phyloP scores from a whole-genome alignment of 2,888 invertebrate species.

The Meiosimyza decipiens region DNA sequence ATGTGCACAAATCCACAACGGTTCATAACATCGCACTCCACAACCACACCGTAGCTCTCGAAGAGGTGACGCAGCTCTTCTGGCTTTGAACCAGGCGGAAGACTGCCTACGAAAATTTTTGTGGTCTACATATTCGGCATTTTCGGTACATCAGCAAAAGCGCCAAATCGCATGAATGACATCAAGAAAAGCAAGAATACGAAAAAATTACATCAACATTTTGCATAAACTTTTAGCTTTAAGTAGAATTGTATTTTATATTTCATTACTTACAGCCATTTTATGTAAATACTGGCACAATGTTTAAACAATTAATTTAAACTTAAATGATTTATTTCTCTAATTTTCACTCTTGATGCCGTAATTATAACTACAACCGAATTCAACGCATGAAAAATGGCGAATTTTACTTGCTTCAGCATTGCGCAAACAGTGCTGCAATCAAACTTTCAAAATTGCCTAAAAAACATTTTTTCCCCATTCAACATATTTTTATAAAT shows the following conservation, averaged over 20 bases:
- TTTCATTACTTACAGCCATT: slow-evolving; percentile 27
- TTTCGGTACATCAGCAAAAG: background rate
- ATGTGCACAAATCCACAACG: slow-evolving; percentile 95
- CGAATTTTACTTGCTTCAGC: slow-evolving; percentile 7
- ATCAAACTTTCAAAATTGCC: background rate
- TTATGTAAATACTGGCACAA: slow-evolving; percentile 29
- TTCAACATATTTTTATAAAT: too few relatives aligned
- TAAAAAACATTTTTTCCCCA: too few relatives aligned
- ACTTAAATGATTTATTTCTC: background rate
- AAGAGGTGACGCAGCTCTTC: slow-evolving; percentile 86
- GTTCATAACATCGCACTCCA: slow-evolving; percentile 94
- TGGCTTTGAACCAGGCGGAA: slow-evolving; percentile 85
- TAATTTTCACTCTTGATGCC: background rate
- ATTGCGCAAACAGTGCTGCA: background rate
- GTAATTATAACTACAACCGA: background rate
- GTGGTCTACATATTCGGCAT: slow-evolving; percentile 39
- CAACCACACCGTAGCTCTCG: slow-evolving; percentile 86
- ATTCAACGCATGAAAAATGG: slow-evolving; percentile 24
- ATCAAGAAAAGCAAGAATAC: slow-evolving; percentile 39
- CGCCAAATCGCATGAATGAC: slow-evolving; percentile 46
- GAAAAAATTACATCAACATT: slow-evolving; percentile 13
- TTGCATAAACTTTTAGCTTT: slow-evolving; percentile 19
- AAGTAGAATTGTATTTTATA: too few relatives aligned
- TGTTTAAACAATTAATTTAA: background rate
- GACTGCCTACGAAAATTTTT: slow-evolving; percentile 93